phyloP scores from a whole-genome alignment of 2,888 invertebrate genomes.

The Allygus modestus region DNA sequence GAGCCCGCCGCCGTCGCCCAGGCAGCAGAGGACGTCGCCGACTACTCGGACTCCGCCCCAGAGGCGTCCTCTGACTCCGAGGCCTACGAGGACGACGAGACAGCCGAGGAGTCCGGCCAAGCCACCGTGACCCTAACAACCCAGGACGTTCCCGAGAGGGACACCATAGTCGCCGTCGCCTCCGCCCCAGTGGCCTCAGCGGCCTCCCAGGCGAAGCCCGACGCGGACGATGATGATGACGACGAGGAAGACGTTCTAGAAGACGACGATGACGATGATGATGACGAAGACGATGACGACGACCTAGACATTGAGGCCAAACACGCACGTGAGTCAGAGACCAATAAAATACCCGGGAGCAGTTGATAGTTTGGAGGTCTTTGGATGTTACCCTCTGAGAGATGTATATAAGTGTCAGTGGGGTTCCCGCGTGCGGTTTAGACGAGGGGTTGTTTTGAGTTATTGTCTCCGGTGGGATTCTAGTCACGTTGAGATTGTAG shows the following conservation, averaged over 20 bases:
- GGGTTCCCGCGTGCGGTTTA: conserved; percentile 40
- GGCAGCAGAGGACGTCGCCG: conserved; percentile 73
- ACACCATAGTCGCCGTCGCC: conserved; percentile 68
- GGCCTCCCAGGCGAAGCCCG: conserved; percentile 70
- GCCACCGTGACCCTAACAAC: conserved; percentile 70
- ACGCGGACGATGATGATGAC: conserved; percentile 74
- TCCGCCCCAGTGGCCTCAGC: conserved; percentile 71
- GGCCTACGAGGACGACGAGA: conserved; percentile 74
- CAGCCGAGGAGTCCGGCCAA: conserved; percentile 72
- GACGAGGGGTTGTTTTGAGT: not conserved
- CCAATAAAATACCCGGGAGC: conserved; percentile 47
- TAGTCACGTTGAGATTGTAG: not conserved
- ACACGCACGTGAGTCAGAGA: conserved; percentile 91
- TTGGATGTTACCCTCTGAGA: conserved; percentile 25
- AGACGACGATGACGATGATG: conserved; percentile 75
- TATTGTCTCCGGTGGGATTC: not conserved
- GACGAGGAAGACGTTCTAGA: conserved; percentile 76
- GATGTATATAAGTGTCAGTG: conserved; percentile 11
- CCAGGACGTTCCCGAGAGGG: conserved; percentile 65
- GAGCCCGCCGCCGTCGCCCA: conserved; percentile 73
- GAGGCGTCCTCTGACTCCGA: conserved; percentile 72
- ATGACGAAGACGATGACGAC: conserved; percentile 74
- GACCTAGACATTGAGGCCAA: conserved; percentile 83
- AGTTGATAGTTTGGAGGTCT: conserved; percentile 46
- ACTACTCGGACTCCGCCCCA: conserved; percentile 71